Evolutionary conservation across 2,113 vertebrate species (phyloP), one percentile per base, ranked within the genome.

Genomic region (Tretioscincus oriximinensis): DNA sequence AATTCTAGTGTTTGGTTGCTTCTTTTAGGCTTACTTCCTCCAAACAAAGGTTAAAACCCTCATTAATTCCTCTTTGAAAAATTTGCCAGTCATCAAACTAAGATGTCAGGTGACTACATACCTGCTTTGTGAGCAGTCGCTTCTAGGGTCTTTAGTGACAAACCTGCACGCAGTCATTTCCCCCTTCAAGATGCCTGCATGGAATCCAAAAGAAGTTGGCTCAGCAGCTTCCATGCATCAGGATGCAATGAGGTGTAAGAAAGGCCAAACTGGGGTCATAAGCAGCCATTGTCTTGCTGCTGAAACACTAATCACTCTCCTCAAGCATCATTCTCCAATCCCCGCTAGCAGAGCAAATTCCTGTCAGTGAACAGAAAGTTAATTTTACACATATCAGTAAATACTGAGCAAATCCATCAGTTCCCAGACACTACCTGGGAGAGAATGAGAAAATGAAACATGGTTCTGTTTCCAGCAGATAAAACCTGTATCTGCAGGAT

Each of bases 401-500:
- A 82, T 67, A 92, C 29, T 2, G 51, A 7, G 21, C 20, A 1
- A 83, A 54, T 9, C 5, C 68, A 77, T n/a, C 16, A n/a, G 1
- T 76, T 35, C 54, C 69, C 64, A 10, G 2, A 47, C 29, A 49
- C 29, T 35, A 24, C 63, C 83, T 76, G 49, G 31, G 47, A 79
- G 14, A 51, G 31, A 85, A 84, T 1, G 4, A 76, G 35, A 54
- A 92, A 84, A 82, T 21, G 9, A 73, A 90, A 5, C 1, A 45
- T 11, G 14, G 35, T 47, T 68, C n/a, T n/a, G 0, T 20, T 5
- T 78, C 49, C 65, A 58, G 69, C 35, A 76, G 74, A 72, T 78
- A 87, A 77, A 45, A 65, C 61, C 54, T 41, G 7, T 41, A 24
- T 41, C 29, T 0, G 1, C 76, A 45, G 12, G 2, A 9, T 45